phyloP scores from a whole-genome alignment of 2,888 invertebrate species.

The Adineta ricciae region DNA sequence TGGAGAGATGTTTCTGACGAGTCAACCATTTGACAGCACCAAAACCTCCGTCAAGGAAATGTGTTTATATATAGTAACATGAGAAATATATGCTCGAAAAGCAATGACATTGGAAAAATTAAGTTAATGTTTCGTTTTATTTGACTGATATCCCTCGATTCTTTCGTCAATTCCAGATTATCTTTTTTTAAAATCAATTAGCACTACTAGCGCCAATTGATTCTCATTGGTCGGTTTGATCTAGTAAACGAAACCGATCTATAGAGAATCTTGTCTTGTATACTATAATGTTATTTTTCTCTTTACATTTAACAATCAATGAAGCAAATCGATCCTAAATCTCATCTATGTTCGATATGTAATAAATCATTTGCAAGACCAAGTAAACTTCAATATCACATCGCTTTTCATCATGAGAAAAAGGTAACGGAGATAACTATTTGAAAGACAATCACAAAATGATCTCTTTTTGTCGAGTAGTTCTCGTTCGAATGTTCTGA shows the following conservation, averaged over 20 bases:
- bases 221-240: not conserved
- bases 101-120: not conserved
- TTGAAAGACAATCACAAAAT: too few species aligned
- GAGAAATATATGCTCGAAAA: not conserved
- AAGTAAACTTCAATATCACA: slow-evolving; percentile 9
- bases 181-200: not conserved
- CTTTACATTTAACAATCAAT: not conserved
- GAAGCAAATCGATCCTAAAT: not conserved
- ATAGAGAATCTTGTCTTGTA: not conserved
- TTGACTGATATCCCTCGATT: not conserved
- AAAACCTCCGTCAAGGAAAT: not conserved
- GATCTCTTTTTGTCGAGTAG: not conserved
- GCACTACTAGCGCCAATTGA: not conserved
- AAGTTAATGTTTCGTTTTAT: not conserved
- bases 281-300: not conserved
- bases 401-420: slow-evolving; percentile 3
- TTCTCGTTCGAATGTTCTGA: not conserved
- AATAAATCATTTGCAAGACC: not conserved
- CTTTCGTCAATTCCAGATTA: not conserved
- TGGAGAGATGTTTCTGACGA: not conserved
- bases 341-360: not conserved
- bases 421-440: not conserved
- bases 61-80: not conserved
- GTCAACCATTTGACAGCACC: not conserved
- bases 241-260: not conserved